These are phyloP conservation scores for Sebastes kiyomatsui DNA, from an alignment of 2,797 vertebrate species.

Conservation along the genomic window DNA sequence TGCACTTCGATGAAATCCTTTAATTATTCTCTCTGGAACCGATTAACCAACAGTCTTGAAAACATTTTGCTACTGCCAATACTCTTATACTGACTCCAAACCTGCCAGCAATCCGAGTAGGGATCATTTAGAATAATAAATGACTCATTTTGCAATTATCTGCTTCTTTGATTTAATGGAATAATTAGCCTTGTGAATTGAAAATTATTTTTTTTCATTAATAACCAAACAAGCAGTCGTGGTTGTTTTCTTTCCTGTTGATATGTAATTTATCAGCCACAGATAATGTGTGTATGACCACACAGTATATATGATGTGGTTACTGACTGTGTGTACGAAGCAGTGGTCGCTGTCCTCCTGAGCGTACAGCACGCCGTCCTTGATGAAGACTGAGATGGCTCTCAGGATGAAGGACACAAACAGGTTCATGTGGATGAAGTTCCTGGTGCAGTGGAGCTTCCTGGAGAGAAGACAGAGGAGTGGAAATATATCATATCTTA, in stretches of 20 bases:
- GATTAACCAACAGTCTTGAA: conserved; percentile 8
- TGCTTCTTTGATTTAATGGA: conserved; percentile 13
- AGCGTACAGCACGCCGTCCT: conserved; percentile 93
- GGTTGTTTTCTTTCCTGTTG: background rate
- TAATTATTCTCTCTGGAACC: conserved; percentile 2
- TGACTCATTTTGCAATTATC: conserved; percentile 2
- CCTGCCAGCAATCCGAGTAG: background rate
- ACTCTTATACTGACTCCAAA: conserved; percentile 5
- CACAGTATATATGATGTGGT: background rate
- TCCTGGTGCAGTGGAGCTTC: conserved; percentile 97
- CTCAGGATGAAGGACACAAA: conserved; percentile 97
- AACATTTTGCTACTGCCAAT: background rate
- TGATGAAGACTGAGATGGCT: conserved; percentile 97
- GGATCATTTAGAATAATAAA: conserved; percentile 16
- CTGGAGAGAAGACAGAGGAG: conserved; percentile 68
- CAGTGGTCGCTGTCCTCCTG: conserved; percentile 94
- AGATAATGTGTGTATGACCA: background rate
- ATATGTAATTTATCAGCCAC: background rate
- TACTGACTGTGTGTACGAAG: conserved; percentile 80
- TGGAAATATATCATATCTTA: background rate
- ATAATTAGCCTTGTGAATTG: conserved; percentile 1
- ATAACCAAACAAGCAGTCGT: background rate
- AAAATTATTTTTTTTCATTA: background rate
- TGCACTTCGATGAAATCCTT: background rate
- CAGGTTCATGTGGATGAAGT: conserved; percentile 99